Conservation (phyloP, 2,113 vertebrate species). For the Litocranius walleri region DNA sequence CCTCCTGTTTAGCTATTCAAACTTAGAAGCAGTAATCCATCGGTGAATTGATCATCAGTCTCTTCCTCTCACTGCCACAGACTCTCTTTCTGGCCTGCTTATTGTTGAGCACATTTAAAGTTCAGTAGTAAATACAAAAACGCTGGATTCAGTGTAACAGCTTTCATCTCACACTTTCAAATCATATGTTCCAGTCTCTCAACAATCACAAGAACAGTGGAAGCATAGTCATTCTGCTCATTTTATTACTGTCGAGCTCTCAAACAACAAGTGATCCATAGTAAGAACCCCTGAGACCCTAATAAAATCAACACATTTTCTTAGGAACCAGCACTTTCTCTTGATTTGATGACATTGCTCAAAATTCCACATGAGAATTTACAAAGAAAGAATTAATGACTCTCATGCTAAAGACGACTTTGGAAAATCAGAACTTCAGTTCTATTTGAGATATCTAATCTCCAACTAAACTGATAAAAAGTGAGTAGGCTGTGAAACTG, state of each 20-base stretch:
- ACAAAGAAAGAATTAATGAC: neutral
- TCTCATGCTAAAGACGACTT: neutral
- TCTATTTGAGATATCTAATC: neutral
- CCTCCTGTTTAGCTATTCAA: neutral
- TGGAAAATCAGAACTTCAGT: neutral
- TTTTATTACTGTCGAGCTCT: neutral
- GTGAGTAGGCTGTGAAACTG: neutral
- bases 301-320: neutral
- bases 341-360: neutral
- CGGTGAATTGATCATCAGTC: neutral
- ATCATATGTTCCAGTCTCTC: neutral
- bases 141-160: neutral
- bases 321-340: neutral
- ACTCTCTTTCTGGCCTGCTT: neutral
- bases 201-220: neutral
- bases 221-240: neutral
- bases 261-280: neutral
- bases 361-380: neutral
- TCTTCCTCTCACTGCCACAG: neutral
- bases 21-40: neutral
- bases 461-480: neutral
- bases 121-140: neutral
- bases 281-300: neutral
- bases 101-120: neutral
- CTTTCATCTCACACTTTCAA: neutral